Evolutionary conservation across 2,888 invertebrate species (phyloP), one percentile per base, ranked within the genome.

Genomic region (Stenoptilia bipunctidactyla): DNA sequence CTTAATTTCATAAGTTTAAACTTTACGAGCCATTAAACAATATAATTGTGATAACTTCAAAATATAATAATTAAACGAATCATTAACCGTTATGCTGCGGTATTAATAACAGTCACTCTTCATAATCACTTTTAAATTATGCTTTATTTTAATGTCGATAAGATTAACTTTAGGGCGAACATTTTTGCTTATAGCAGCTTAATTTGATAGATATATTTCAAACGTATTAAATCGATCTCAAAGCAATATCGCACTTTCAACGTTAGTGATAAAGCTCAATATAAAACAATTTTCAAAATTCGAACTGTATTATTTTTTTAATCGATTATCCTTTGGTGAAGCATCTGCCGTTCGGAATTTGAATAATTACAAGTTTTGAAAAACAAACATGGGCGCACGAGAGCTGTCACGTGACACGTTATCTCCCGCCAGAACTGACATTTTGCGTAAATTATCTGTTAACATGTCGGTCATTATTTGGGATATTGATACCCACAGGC

Each of bases 291-390:
- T 8, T 5, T 5, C 3, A 20, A 20, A 20, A 8, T 20, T 20
- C 20, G 20, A 36, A 36, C n/a, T 15, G 36, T 8, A 36, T 9
- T n/a, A 40, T 13, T 15, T 48, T 37, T 45, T 42, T 58, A 68
- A 66, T 66, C 65, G 66, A 69, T 67, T 67, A 65, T 52, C 62
- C 61, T 59, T 63, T 58, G 53, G 55, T 57, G 56, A 65, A 60
- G 66, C 80, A 80, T 80, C 79, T 79, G 80, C 73, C 59, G 66
- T 73, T 74, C 70, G 47, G 71, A 73, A 74, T 79, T 80, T 77
- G 63, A 79, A 76, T 79, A 79, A 79, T 80, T 68, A 74, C 67
- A 64, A 59, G 66, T 66, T 64, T n/a, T 61, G 53, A 61, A 61
- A 62, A 65, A 61, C 63, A 69, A 65, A 71, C 65, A 67, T 15